Base-by-base conservation (phyloP, 2,113 vertebrate species). In the Peromyscus californicus region DNA sequence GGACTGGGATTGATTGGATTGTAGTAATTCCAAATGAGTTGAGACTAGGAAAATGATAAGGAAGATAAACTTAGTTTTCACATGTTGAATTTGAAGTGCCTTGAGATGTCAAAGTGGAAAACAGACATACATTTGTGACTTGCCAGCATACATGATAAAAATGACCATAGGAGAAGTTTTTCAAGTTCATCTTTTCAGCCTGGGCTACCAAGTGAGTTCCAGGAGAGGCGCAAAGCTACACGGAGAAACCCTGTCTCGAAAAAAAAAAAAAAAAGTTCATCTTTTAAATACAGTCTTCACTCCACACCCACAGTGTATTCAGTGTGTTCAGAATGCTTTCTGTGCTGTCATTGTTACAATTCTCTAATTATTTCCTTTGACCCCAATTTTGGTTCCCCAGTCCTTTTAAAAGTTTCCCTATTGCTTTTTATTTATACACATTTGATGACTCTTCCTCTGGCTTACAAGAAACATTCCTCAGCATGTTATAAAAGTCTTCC, bases 131-230 rank as follows among this genome's bases (percentile, higher is more conserved):
- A 70, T 65, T 84, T 84, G n/a, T 59, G 31, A 74, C 57, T 91
- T 39, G 89, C 75, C 69, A 79, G 29, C 33, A 22, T 59, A 29
- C 24, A 39, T 31, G 16, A 5, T 2, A 63, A 94, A 63, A 65
- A 92, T 83, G 80, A 74, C 51, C 85, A 61, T 4, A 59, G 15
- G 16, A 51, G 29, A 94, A 6, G 16, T 63, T 85, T 97, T 85
- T 80, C 54, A 72, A 72, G 48, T 95, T 93, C 17, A 74, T 88
- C 45, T 93, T 96, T 90, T 67, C n/a, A n/a, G n/a, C n/a, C n/a
- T n/a, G n/a, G n/a, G n/a, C n/a, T n/a, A n/a, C n/a, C n/a, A n/a
- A n/a, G n/a, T n/a, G n/a, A n/a, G n/a, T n/a, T n/a, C n/a, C n/a
- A n/a, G n/a, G n/a, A n/a, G n/a, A n/a, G n/a, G n/a, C n/a, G n/a